These are phyloP conservation scores for Acanthoscelides obtectus DNA, from an alignment of 2,888 invertebrate species.

Conservation along the genomic window DNA sequence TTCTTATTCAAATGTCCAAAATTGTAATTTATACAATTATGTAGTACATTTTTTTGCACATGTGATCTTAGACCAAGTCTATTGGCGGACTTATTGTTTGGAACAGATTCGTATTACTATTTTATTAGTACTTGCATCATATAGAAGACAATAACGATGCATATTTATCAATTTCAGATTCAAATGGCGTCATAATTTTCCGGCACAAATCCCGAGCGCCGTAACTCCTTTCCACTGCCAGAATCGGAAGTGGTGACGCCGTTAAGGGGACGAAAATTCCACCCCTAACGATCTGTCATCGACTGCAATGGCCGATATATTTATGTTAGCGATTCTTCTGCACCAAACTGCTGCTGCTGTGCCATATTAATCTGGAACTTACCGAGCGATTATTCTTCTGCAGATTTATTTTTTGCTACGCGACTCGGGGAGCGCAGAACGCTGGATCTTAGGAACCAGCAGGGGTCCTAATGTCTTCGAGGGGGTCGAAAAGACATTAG, in stretches of 20 bases:
- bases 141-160: too few species aligned
- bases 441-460: background rate
- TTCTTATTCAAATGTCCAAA: too few species aligned
- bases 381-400: background rate
- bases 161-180: too few species aligned
- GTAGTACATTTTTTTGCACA: too few species aligned
- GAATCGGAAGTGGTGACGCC: background rate
- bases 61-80: too few species aligned
- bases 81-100: too few species aligned
- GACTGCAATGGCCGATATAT: constrained; percentile 47
- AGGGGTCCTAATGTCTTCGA: background rate
- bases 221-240: too few species aligned
- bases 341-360: constrained; percentile 35
- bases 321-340: constrained; percentile 45
- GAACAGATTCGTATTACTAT: too few species aligned
- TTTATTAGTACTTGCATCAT: too few species aligned
- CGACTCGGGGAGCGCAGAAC: background rate
- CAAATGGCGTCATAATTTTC: too few species aligned
- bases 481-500: background rate
- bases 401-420: background rate
- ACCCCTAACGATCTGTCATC: constrained; percentile 45
- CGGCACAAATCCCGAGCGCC: too few species aligned
- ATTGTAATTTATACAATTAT: too few species aligned
- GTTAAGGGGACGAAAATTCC: background rate
- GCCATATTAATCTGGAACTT: background rate